Evolutionary conservation across 2,113 vertebrate species (phyloP).

Genomic region (Empidonax alnorum): DNA sequence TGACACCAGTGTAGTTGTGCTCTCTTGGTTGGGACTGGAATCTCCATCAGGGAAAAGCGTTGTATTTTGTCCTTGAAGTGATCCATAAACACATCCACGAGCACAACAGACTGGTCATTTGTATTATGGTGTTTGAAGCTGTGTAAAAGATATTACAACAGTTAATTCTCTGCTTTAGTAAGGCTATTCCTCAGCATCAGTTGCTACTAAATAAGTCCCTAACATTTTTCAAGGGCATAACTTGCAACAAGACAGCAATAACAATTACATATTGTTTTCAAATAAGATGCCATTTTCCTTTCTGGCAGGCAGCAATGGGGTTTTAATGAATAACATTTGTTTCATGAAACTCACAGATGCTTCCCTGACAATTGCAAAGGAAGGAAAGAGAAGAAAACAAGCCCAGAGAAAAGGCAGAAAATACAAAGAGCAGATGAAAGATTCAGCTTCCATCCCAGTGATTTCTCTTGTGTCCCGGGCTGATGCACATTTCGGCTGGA

Average conservation of each 20-base stretch:
- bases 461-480: background rate
- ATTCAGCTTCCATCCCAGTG: background rate
- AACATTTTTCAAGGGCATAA: slow-evolving; percentile 35
- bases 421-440: background rate
- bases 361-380: slow-evolving; percentile 26
- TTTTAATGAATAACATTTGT: slow-evolving; percentile 61
- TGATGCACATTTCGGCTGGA: background rate
- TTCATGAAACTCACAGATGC: slow-evolving; percentile 50
- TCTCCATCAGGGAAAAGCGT: background rate
- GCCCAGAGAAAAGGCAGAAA: background rate
- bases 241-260: slow-evolving; percentile 47
- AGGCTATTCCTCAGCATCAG: background rate
- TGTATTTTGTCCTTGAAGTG: background rate
- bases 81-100: background rate
- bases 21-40: background rate
- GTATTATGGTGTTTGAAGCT: background rate
- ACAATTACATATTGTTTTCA: slow-evolving; percentile 57
- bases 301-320: slow-evolving; percentile 3
- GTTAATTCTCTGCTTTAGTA: background rate
- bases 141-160: background rate
- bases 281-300: slow-evolving; percentile 54
- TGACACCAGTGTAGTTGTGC: background rate
- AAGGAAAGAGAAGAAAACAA: slow-evolving; percentile 23
- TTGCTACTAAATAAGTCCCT: background rate
- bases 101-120: background rate